Evolutionary conservation across 2,113 vertebrate genomes (phyloP), one percentile per base, ranked within the genome.

Genomic region (Argyrosomus japonicus): DNA sequence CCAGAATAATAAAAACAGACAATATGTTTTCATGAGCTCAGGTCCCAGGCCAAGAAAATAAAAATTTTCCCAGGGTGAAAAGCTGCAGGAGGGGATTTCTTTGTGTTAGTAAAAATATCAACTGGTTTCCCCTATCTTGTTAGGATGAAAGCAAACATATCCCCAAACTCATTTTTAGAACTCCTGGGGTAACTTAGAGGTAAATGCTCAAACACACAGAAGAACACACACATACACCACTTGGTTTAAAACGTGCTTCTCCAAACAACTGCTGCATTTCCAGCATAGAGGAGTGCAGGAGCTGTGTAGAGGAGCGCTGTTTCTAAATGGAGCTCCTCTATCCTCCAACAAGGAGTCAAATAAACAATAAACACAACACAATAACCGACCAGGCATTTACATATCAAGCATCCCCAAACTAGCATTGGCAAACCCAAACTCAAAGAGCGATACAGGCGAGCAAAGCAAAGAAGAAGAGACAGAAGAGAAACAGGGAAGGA

Each of bases 1-100:
- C 84, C 70, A 62, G 68, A 85, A 87, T 86, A 85, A 77, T 88
- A 87, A 87, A 58, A 86, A 72, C n/a, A 87, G 67, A 91, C 84
- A 84, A 85, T 78, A 80, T 88, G 77, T 82, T 89, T 88, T 85
- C 83, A 90, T 68, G 68, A 89, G 84, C 45, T 25, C 77, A 70
- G 56, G 77, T 87, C 74, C 75, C 81, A 72, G 77, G 77, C 76
- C 81, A 85, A 86, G 50, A 76, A 77, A 87, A 84, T 82, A 87
- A 89, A 87, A 79, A 67, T 71, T 27, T 79, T 80, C 76, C 62
- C 32, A 56, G 18, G 43, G 74, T 48, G 63, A 43, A 45, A 70
- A 75, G 50, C 77, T 81, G 69, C 50, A 58, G 61, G 21, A 68
- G 19, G 70, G 68, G 64, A 77, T 58, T 84, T 70, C 51, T 82